Evolutionary conservation across 2,888 invertebrate genomes (phyloP), one percentile per base, ranked within the genome.

Genomic region (Drosophila paramelanica): DNA sequence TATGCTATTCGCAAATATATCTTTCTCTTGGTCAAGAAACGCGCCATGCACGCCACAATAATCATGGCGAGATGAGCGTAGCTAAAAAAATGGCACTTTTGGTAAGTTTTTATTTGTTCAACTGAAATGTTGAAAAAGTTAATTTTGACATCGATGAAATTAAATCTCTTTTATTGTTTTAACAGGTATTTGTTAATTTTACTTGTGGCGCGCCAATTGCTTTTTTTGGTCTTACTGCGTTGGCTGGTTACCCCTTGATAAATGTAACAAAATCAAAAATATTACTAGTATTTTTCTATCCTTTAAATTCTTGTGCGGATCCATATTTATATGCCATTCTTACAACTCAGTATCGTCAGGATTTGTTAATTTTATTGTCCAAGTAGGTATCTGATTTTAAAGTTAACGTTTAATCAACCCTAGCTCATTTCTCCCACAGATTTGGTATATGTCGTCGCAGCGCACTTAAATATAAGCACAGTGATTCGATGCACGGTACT

Each of bases 11-110:
- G 5, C 96, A 96, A 92, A 97, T 98, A 91, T 98, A 97, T 92
- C 93, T 96, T 66, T 96, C 97, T 50, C 93, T 97, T 67, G 95
- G 96, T 0, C 94, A 95, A 38, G 95, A 95, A 72, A 95, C 95
- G 0, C 93, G 96, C 25, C 89, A 92, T 58, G 89, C 92, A 5
- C 93, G 93, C 8, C 93, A 91, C 62, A 81, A 90, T 60, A 85
- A 91, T 27, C 92, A 95, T 88, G 93, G 96, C 80, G 95, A 96
- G 93, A 93, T 95, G 91, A 94, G 96, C 0, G 95, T 97, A 23
- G 97, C 97, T 33, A 97, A 97, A 90, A 96, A 97, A 90, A 98
- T 98, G 97, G 96, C 97, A 0, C 92, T 98, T n/a, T 93, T 98
- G 39, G 96, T 97, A 52, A 85, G 77, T 67, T 8, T 14, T 1